phyloP scores from a whole-genome alignment of 2,888 invertebrate species.

The Spodoptera picta region DNA sequence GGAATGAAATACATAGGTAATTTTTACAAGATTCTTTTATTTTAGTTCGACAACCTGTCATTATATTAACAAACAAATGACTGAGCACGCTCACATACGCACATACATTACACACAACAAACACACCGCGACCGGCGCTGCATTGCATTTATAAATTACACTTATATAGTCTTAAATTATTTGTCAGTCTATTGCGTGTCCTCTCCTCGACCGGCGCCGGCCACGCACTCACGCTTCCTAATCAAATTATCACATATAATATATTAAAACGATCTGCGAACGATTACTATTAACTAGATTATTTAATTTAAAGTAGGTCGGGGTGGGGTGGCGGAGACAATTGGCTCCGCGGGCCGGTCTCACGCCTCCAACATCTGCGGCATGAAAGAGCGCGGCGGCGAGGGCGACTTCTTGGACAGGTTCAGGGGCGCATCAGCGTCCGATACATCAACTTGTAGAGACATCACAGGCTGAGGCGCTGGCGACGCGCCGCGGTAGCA shows the following conservation, averaged over 20 bases:
- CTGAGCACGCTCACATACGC: constrained; percentile 90
- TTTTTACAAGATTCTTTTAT: constrained; percentile 88
- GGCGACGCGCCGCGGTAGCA: constrained; percentile 81
- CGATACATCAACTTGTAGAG: constrained; percentile 93
- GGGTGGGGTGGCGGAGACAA: constrained; percentile 87
- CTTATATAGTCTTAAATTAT: constrained; percentile 89
- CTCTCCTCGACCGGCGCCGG: constrained; percentile 88
- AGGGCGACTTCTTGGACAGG: constrained; percentile 95
- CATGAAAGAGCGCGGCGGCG: constrained; percentile 88
- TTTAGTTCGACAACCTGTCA: constrained; percentile 94
- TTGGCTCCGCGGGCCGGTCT: constrained; percentile 86
- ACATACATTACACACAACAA: constrained; percentile 89
- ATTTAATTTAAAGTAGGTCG: constrained; percentile 88
- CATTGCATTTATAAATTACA: constrained; percentile 90
- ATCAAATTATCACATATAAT: constrained; percentile 91
- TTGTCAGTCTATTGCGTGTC: constrained; percentile 88
- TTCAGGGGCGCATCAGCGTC: constrained; percentile 96
- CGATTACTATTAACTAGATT: constrained; percentile 85
- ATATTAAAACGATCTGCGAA: constrained; percentile 90
- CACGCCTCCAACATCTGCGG: constrained; percentile 91
- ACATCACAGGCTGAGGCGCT: constrained; percentile 85
- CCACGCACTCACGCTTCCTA: constrained; percentile 88
- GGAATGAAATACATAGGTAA: constrained; percentile 75
- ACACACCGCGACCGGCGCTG: constrained; percentile 90
- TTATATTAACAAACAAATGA: constrained; percentile 91